Conservation (phyloP, 1,140 invertebrate species). For the Hermetia illucens region DNA sequence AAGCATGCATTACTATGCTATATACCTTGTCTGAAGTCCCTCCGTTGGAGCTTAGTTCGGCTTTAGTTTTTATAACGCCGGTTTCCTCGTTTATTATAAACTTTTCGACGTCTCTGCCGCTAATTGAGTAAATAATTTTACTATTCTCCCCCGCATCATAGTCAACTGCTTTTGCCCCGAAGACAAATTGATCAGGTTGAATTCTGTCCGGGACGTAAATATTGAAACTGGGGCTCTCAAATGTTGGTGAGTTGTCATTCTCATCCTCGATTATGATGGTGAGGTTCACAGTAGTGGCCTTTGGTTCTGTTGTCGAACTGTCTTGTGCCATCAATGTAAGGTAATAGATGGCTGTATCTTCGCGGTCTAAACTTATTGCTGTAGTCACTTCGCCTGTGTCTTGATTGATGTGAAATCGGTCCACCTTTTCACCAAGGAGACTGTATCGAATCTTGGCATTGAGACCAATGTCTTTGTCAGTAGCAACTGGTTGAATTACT, state of each 20-base stretch:
- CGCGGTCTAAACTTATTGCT: constrained; percentile 56
- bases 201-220: constrained; percentile 68
- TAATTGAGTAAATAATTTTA: constrained; percentile 59
- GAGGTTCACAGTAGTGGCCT: constrained; percentile 63
- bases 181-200: constrained; percentile 65
- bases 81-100: constrained; percentile 64
- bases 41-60: constrained; percentile 33
- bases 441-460: constrained; percentile 76
- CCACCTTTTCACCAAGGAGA: constrained; percentile 61
- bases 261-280: constrained; percentile 65
- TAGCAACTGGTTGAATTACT: constrained; percentile 56
- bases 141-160: constrained; percentile 66
- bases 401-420: constrained; percentile 58
- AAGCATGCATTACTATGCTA: constrained; percentile 57
- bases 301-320: constrained; percentile 65
- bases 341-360: constrained; percentile 58
- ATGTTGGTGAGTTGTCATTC: constrained; percentile 78
- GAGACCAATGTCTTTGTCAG: constrained; percentile 65
- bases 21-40: constrained; percentile 40
- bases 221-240: constrained; percentile 53
- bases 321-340: constrained; percentile 76
- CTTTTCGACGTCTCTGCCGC: constrained; percentile 57
- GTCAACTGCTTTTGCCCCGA: constrained; percentile 71
- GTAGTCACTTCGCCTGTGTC: constrained; percentile 64
- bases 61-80: constrained; percentile 64